Evolutionary conservation across 2,113 vertebrate genomes (phyloP).

Genomic region (Bubo blakistoni): DNA sequence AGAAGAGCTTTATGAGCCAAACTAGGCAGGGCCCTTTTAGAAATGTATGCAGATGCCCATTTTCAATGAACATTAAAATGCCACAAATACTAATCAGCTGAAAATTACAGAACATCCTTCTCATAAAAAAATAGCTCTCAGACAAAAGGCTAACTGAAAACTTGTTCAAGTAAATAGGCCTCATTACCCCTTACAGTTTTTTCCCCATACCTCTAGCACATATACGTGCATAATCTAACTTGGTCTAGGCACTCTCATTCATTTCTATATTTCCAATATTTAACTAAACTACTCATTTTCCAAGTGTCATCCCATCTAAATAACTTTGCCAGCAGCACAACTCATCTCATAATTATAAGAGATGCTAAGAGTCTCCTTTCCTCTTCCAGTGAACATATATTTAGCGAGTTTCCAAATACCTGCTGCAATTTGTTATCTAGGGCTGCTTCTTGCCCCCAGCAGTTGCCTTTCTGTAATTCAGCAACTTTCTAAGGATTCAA

Average conservation of each 20-base stretch:
- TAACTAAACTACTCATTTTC: slow-evolving; percentile 24
- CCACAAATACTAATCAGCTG: not conserved
- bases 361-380: slow-evolving; percentile 18
- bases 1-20: not conserved
- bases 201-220: not conserved
- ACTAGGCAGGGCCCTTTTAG: not conserved
- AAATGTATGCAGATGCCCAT: not conserved
- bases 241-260: not conserved
- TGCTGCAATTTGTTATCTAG: slow-evolving; percentile 34
- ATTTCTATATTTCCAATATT: not conserved
- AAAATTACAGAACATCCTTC: not conserved
- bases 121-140: not conserved
- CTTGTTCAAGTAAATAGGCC: not conserved
- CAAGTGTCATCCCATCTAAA: slow-evolving; percentile 12
- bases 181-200: not conserved
- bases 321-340: slow-evolving; percentile 40
- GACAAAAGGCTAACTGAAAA: not conserved
- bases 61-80: not conserved
- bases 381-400: not conserved
- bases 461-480: slow-evolving; percentile 10
- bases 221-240: not conserved
- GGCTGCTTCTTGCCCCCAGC: slow-evolving; percentile 12
- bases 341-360: slow-evolving; percentile 31
- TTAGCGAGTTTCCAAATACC: slow-evolving; percentile 38
- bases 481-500: not conserved